Base-by-base conservation (phyloP, 1,140 invertebrate genomes). In the Subanguina moxae region DNA sequence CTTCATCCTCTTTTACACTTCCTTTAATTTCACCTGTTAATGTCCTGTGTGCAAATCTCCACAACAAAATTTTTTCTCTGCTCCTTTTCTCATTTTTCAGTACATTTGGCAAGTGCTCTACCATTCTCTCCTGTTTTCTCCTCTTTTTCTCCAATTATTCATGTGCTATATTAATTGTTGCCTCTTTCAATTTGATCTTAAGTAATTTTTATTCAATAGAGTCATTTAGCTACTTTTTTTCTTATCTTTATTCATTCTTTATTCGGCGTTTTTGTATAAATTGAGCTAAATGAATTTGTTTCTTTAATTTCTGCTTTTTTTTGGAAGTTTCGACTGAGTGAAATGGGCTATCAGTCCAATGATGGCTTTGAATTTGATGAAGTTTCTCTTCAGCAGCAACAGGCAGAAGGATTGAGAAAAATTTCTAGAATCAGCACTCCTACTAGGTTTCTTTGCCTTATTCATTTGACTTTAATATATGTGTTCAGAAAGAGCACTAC, bases 311-410 rank as follows among this genome's bases (percentile, higher is more conserved):
- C 23, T 21, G 23, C 48, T 52, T 52, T 52, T 52, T 52, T 21
- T 15, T 52, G 8, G 8, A 21, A 21, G n/a, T 15, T 52, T 3
- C 3, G n/a, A 19, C 48, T 25, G n/a, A 3, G 3, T 8, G 3
- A 19, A 52, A 52, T 52, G 48, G 48, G 48, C 48, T 52, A 52
- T 52, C 48, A 52, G 17, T 7, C 3, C 48, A 52, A 52, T 15
- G 23, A 52, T 52, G 48, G n/a, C 48, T 52, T 52, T 25, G 48
- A 52, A 19, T 52, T 52, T 25, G 48, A 52, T 25, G 48, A 52
- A 19, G 48, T 52, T 15, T 52, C 48, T 52, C 48, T 52, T 52
- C 48, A 52, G 17, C n/a, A 52, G 8, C 48, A 19, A 25, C 48
- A 52, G 17, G 3, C 48, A 52, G 23, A 25, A 52, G 48, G 3